These are phyloP conservation scores for Psettodes erumei DNA, from an alignment of 2,113 vertebrate species.

Conservation along the genomic window DNA sequence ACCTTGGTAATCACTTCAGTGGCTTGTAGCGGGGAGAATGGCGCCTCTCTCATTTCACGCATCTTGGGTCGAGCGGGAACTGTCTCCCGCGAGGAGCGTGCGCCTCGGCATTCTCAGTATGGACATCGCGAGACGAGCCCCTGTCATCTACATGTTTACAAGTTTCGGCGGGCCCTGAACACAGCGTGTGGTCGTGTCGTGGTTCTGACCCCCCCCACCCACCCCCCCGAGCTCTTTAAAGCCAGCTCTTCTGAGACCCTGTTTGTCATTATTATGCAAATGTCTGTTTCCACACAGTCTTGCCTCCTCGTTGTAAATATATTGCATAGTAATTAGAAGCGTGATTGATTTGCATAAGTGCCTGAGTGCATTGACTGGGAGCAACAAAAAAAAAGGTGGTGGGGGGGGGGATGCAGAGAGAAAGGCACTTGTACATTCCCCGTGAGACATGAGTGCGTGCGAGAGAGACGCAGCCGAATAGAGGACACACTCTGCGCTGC, in stretches of 20 bases:
- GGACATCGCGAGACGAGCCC: too few relatives aligned
- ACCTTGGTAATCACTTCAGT: too few relatives aligned
- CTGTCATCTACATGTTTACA: too few relatives aligned
- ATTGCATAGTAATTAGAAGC: conserved; percentile 62
- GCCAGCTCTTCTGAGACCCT: conserved; percentile 28
- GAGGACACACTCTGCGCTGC: neutral
- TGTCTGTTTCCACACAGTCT: conserved; percentile 49
- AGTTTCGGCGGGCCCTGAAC: too few relatives aligned
- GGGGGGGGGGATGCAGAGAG: neutral
- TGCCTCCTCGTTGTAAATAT: conserved; percentile 57
- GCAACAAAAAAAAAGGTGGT: neutral
- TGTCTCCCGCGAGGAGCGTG: too few relatives aligned
- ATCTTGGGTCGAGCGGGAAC: too few relatives aligned
- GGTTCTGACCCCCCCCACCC: too few relatives aligned
- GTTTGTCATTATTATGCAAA: conserved; percentile 71
- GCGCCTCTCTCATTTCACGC: too few relatives aligned
- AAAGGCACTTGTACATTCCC: neutral
- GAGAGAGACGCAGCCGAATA: neutral
- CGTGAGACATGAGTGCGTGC: neutral
- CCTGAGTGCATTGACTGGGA: neutral
- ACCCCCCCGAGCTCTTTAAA: conserved; percentile 23
- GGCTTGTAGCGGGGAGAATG: too few relatives aligned
- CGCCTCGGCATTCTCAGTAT: too few relatives aligned
- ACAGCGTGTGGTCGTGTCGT: too few relatives aligned
- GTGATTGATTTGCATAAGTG: conserved; percentile 40